Evolutionary conservation across 1,140 invertebrate species (phyloP), one percentile per base, ranked within the genome.

Genomic region (Hyles euphorbiae): DNA sequence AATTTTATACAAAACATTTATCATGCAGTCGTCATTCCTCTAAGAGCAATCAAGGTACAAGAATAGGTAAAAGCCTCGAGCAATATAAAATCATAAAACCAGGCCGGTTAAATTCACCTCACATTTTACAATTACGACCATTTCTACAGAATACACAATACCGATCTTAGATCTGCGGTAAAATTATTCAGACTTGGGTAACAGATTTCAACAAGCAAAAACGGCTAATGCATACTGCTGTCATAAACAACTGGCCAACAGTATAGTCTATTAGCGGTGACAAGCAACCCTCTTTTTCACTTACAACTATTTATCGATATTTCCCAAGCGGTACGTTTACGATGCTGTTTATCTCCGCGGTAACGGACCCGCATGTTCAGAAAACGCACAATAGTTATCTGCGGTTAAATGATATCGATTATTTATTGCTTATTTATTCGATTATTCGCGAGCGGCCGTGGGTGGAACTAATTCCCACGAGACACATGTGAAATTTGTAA

Each of bases 361-460:
- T 73, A 71, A 63, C 53, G 53, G 46, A 62, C 61, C 55, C 60
- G 60, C 65, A 72, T 74, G 22, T 10, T 11, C 56, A 51, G 53
- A 60, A 58, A 61, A 60, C 57, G 58, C 58, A 62, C 64, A 52
- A 65, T 69, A 49, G 51, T 34, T 34, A 33, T 56, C 57, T 66
- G 60, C 49, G 53, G 56, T 64, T 79, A 68, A 74, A 74, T 77
- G 75, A 74, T 74, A 67, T 72, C 63, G 58, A 71, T 75, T 73
- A 80, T 78, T 77, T 83, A 81, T 80, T 72, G 64, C 64, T 59
- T 72, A 74, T 78, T 80, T 78, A 77, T 75, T 72, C 63, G 63
- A 62, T 61, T 70, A 68, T 70, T 72, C 65, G 62, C 65, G 53
- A 64, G 58, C 34, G 64, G 50, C 57, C 53, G 74, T 80, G 53